A percentile compares a stretch with the other conserved stretches of the same genome.
phyloP scores from a whole-genome alignment of 2,888 invertebrate species.

The Deilephila elpenor region DNA sequence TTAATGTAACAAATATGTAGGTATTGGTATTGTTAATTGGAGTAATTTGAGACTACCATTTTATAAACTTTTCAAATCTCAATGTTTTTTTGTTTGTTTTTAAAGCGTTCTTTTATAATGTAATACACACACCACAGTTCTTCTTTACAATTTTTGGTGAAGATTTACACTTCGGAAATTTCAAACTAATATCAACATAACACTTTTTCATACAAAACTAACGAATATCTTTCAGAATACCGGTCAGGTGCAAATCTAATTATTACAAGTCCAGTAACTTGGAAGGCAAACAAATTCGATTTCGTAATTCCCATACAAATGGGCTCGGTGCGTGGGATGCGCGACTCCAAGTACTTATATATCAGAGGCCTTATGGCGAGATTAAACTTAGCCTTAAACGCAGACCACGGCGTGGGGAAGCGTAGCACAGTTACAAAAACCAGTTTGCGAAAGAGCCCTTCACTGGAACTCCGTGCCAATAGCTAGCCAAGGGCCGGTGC shows the following conservation, averaged over 20 bases:
- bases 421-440: constrained; percentile 56
- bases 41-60: too few relatives aligned
- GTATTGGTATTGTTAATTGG: too few relatives aligned
- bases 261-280: constrained; percentile 5
- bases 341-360: background rate
- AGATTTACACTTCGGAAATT: background rate
- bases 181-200: background rate
- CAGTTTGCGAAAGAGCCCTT: constrained; percentile 75
- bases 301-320: constrained; percentile 18
- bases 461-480: constrained; percentile 61
- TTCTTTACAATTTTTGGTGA: background rate
- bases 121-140: too few relatives aligned
- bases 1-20: too few relatives aligned
- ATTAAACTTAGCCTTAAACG: constrained; percentile 29
- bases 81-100: too few relatives aligned
- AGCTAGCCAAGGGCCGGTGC: constrained; percentile 55
- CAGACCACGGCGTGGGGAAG: constrained; percentile 6
- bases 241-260: constrained; percentile 9
- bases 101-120: too few relatives aligned
- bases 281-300: constrained; percentile 10
- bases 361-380: constrained; percentile 32
- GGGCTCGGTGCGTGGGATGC: constrained; percentile 15
- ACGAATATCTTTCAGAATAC: background rate
- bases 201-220: constrained; percentile 3
- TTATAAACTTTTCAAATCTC: too few relatives aligned